Evolutionary conservation across 2,797 vertebrate species (phyloP), one percentile per base, ranked within the genome.

Genomic region (Morelia viridis): DNA sequence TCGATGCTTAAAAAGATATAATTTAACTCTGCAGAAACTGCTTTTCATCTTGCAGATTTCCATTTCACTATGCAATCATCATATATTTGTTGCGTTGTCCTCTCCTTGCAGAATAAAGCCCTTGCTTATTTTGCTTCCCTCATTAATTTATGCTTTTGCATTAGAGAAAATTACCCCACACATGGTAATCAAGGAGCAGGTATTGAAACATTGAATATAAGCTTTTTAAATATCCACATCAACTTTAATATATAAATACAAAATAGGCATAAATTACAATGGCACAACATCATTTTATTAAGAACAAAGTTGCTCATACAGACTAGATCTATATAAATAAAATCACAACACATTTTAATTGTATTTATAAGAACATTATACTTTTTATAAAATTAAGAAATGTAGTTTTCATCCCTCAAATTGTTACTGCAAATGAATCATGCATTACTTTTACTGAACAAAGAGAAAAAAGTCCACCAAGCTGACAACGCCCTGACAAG

Each of bases 241-340:
- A 94, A 94, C 68, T 95, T 96, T 92, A 95, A 96, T 94, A 91
- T 90, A 96, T 93, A 92, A 95, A 96, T 96, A 94, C 93, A 96
- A 96, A 97, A 94, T 93, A 96, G 93, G 95, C 95, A 96, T 96
- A 95, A 96, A 97, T 93, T 96, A 94, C 94, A 95, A 93, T 93
- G 90, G 68, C 94, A 94, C 94, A 80, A 85, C 95, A 93, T 95
- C 89, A 96, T 91, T 97, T 97, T 97, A 97, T 97, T 97, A 96
- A 97, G 97, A 96, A 97, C 97, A 98, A 96, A 96, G 95, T 93
- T 93, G 95, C 90, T 97, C 97, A 96, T 97, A 97, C 97, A 97
- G 96, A 98, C 96, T 97, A 98, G 97, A 94, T 97, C 97, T 97
- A 97, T 97, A 98, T 98, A 98, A 95, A 98, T 98, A 97, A 96